Base-by-base conservation (phyloP, 1,140 invertebrate genomes). In the Orussus abietinus region DNA sequence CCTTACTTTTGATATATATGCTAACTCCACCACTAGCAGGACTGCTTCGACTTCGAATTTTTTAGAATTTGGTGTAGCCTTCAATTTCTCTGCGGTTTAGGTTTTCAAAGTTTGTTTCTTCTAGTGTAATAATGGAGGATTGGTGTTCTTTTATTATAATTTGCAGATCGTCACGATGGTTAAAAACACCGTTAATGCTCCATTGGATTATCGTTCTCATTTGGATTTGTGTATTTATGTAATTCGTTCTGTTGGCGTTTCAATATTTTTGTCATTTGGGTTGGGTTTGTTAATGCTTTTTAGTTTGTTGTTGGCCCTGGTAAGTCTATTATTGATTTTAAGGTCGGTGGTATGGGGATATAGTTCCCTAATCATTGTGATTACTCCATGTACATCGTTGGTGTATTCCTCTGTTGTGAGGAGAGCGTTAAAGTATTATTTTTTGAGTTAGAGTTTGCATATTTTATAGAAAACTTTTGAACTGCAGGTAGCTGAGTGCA, bases 61-160 rank as follows among this genome's bases (percentile, higher is more conserved):
- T 59, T 31, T 39, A 47, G 21, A 51, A 57, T 11, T 13, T n/a
- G 28, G 42, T 15, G 29, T 51, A 62, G 25, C 47, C 47, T 37
- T 15, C 45, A 21, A 62, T 6, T 12, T 35, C 30, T 13, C 18
- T 49, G 37, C 45, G 38, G 36, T 13, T 14, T 11, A 51, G 38
- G 25, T 37, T 25, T 25, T 33, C 47, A 33, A 59, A 57, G 40
- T 57, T 53, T 25, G 56, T 59, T 53, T 62, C 57, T 38, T 59
- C 52, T 21, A 57, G 38, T 33, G 52, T 53, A 21, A 57, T 49
- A 21, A 49, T 47, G 7, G 26, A 21, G 20, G 58, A 49, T 28
- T 13, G 6, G 17, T 38, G 11, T 5, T 45, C 25, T 21, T 32
- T 45, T 3, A 47, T 4, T n/a, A 33, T n/a, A 5, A 41, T 15